phyloP scores from a whole-genome alignment of 1,140 invertebrate species.

The Pseudoatta argentina region DNA sequence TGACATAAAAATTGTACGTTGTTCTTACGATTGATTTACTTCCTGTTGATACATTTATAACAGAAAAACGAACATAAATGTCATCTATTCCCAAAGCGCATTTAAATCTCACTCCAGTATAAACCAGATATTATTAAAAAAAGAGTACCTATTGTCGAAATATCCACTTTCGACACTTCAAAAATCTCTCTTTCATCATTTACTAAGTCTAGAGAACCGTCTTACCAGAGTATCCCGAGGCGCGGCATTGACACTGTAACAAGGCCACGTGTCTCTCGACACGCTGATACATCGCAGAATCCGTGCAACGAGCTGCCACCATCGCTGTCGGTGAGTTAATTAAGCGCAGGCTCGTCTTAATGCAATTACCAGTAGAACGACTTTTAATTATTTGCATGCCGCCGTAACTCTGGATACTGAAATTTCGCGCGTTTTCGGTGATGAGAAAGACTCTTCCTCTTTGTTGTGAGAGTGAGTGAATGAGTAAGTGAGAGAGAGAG shows the following conservation, averaged over 20 bases:
- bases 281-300: neutral
- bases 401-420: slow-evolving; percentile 52
- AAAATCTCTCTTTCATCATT: neutral
- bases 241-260: slow-evolving; percentile 44
- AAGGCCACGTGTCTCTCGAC: slow-evolving; percentile 42
- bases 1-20: slow-evolving; percentile 44
- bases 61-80: neutral
- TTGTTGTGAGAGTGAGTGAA: slow-evolving; percentile 55
- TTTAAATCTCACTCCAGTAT: slow-evolving; percentile 1
- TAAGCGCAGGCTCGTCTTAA: slow-evolving; percentile 78
- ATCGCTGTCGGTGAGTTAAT: slow-evolving; percentile 70
- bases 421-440: slow-evolving; percentile 77
- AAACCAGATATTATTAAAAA: neutral
- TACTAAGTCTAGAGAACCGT: slow-evolving; percentile 2
- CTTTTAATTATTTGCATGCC: slow-evolving; percentile 79
- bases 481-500: neutral
- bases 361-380: slow-evolving; percentile 78
- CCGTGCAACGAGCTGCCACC: slow-evolving; percentile 6
- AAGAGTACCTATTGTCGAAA: neutral
- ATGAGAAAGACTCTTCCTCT: slow-evolving; percentile 68
- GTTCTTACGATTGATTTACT: slow-evolving; percentile 11
- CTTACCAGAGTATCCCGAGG: slow-evolving; percentile 2
- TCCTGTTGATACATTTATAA: slow-evolving; percentile 14
- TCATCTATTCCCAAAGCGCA: neutral
- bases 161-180: neutral